phyloP scores from a whole-genome alignment of 2,888 invertebrate species.

The Phania funesta region DNA sequence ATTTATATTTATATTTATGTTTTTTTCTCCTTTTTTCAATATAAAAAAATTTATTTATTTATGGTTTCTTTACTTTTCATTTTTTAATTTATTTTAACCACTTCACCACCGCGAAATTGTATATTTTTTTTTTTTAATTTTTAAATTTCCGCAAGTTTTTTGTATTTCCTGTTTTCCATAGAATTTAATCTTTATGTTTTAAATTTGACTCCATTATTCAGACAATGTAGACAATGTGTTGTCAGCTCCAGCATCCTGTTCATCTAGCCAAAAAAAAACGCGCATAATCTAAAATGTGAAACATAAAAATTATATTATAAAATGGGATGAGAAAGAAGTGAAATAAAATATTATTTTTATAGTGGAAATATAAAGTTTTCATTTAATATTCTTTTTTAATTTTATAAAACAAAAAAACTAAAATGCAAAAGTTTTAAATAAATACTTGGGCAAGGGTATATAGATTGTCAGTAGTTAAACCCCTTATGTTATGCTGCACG shows the following conservation, averaged over 20 bases:
- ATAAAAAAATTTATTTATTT: neutral
- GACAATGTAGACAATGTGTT: conserved; percentile 21
- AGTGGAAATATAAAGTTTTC: neutral
- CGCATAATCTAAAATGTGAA: conserved; percentile 16
- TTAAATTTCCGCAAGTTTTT: conserved; percentile 49
- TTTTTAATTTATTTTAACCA: no score
- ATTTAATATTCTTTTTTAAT: neutral
- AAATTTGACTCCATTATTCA: conserved; percentile 20
- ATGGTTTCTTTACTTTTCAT: neutral
- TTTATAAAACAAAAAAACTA: neutral
- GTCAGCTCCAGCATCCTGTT: conserved; percentile 50
- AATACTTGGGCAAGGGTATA: neutral
- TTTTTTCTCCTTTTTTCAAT: neutral
- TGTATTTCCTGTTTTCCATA: neutral
- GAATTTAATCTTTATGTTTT: neutral
- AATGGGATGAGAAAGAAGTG: neutral
- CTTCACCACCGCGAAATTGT: no score
- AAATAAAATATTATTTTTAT: neutral
- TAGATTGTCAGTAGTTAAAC: neutral
- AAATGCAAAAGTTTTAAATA: conserved; percentile 7
- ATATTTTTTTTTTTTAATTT: neutral
- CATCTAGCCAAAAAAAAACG: neutral
- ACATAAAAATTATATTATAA: neutral
- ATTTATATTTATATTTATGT: neutral
- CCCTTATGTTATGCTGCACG: conserved; percentile 35